phyloP scores from a whole-genome alignment of 2,113 vertebrate species.

The Mormyrus lacerda region DNA sequence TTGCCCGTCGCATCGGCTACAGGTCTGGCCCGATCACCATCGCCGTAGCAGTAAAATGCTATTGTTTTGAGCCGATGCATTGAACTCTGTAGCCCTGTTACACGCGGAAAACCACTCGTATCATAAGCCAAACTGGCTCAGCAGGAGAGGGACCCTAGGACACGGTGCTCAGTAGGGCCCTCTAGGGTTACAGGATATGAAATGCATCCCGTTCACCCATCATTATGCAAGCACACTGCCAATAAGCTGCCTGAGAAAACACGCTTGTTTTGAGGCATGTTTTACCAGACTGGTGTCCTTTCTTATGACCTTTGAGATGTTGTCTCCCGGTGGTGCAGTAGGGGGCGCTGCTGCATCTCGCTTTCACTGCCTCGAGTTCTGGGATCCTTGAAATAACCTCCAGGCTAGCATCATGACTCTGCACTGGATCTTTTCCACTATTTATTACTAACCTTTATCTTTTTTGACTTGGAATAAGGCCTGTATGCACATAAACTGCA shows the following conservation, averaged over 20 bases:
- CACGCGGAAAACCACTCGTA: neutral
- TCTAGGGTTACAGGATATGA: neutral
- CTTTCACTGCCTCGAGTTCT: neutral
- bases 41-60: neutral
- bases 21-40: conserved; percentile 53
- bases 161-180: neutral
- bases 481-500: neutral
- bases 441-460: neutral
- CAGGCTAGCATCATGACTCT: neutral
- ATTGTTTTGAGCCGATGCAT: neutral
- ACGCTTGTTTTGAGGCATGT: neutral
- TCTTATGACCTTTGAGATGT: neutral
- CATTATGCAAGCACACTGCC: neutral
- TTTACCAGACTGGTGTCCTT: neutral
- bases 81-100: neutral
- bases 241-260: too few species aligned
- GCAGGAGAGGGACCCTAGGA: neutral
- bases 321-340: neutral
- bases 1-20: conserved; percentile 84
- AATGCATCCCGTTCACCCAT: neutral
- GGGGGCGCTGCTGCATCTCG: neutral
- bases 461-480: neutral
- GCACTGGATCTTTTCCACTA: neutral
- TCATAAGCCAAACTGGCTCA: neutral
- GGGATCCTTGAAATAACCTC: neutral